These are phyloP conservation scores for Abramis brama DNA, from an alignment of 2,113 vertebrate genomes.

Conservation along the genomic window DNA sequence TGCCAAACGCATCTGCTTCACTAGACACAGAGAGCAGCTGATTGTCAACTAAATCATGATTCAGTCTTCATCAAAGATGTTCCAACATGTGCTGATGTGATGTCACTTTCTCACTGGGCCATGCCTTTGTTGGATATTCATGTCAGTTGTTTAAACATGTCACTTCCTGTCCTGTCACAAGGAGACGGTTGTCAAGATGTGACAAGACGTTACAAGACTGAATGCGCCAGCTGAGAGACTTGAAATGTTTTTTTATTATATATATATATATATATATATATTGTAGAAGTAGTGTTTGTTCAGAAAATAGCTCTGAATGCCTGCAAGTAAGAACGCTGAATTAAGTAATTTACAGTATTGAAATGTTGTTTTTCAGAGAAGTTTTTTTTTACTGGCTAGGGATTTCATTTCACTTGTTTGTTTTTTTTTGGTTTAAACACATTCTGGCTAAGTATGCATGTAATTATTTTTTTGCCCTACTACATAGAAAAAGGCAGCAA, in stretches of 20 bases:
- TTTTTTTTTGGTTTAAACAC: not conserved
- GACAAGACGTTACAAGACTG: not conserved
- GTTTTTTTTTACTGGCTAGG: not conserved
- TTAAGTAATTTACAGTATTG: not conserved
- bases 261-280: not conserved
- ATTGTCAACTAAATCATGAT: slow-evolving; percentile 17
- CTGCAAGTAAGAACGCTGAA: not conserved
- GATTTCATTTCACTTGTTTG: not conserved
- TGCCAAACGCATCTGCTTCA: slow-evolving; percentile 23
- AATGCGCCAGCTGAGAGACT: not conserved
- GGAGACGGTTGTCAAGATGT: slow-evolving; percentile 22
- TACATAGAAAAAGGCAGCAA: not conserved
- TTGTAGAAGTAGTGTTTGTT: not conserved
- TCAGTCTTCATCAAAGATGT: slow-evolving; percentile 33
- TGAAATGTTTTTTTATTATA: not conserved
- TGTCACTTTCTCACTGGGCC: slow-evolving; percentile 28
- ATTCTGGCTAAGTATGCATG: not conserved
- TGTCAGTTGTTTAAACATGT: slow-evolving; percentile 19
- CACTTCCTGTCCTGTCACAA: slow-evolving; percentile 31
- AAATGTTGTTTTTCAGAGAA: not conserved
- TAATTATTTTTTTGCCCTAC: not conserved
- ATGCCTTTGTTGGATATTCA: slow-evolving; percentile 18
- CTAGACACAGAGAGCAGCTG: slow-evolving; percentile 15
- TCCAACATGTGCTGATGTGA: slow-evolving; percentile 34
- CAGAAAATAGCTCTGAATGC: not conserved